phyloP scores from a whole-genome alignment of 1,140 invertebrate species.

The Epicauta chinensis region DNA sequence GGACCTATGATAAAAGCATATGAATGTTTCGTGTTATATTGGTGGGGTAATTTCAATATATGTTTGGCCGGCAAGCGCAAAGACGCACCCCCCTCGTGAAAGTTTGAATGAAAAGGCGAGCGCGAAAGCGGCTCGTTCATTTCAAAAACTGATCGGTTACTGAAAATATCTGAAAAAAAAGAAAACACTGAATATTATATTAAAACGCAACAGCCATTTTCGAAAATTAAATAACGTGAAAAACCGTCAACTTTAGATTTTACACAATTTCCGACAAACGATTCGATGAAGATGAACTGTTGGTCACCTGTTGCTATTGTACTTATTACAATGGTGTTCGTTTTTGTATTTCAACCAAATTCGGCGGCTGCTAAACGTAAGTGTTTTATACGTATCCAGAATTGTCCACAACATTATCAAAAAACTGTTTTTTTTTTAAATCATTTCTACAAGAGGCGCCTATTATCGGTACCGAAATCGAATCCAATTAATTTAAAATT shows the following conservation, averaged over 20 bases:
- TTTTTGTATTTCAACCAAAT: constrained; percentile 10
- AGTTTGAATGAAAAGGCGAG: constrained; percentile 23
- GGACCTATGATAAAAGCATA: too few relatives aligned
- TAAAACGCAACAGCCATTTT: too few relatives aligned
- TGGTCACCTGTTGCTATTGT: constrained; percentile 1
- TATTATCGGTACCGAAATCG: too few relatives aligned
- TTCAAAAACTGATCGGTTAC: constrained; percentile 11
- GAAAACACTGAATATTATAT: not conserved
- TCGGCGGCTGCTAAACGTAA: constrained; percentile 16
- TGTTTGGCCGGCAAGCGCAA: too few relatives aligned
- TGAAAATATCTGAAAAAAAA: not conserved
- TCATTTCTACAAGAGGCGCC: too few relatives aligned
- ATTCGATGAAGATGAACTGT: constrained; percentile 8
- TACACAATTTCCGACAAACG: not conserved
- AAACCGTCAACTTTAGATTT: too few relatives aligned
- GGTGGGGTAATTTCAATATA: too few relatives aligned
- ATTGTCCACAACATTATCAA: too few relatives aligned
- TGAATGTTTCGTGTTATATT: too few relatives aligned
- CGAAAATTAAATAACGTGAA: too few relatives aligned
- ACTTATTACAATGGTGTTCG: constrained; percentile 1
- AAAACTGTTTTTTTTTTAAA: too few relatives aligned
- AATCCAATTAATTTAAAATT: not conserved
- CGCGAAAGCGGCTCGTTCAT: constrained; percentile 18
- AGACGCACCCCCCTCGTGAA: not conserved
- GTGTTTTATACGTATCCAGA: too few relatives aligned